Base-by-base conservation (phyloP, 2,113 vertebrate genomes). In the Pterocles burchelli region DNA sequence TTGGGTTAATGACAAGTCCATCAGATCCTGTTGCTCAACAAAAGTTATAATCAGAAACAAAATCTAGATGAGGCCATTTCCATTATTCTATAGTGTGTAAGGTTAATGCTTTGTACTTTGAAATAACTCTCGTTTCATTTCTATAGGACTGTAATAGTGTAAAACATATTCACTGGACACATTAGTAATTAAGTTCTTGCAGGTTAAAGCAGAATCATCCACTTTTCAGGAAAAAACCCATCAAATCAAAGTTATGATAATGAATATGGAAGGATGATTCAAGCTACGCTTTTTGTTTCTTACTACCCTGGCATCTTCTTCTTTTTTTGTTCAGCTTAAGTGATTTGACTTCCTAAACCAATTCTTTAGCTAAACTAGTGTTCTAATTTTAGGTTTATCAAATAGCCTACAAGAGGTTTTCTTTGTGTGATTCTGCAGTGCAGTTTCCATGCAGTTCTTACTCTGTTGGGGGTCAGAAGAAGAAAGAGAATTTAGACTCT, bases 311-410 rank as follows among this genome's bases (percentile, higher is more conserved):
- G 70, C 75, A 72, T 81, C 54, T 61, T 83, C 89, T 43, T 65
- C 26, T 2, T 33, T 46, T 80, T 78, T 77, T 94, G 9, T 82
- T 94, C 62, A 85, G 58, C 34, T 88, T 88, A 84, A 97, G 29
- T 65, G 62, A 88, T 61, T 81, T 66, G 51, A 74, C 54, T 78
- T 96, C 55, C 71, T 76, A 84, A 94, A 88, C 88, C 74, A 90
- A 81, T 90, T 88, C 72, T 92, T 73, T 33, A 66, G 77, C 73
- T 49, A 85, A 96, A 65, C 26, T 41, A 66, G 74, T 84, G 43
- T 49, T 88, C 92, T 94, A 93, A 95, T 94, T 97, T 96, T 94
- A 88, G 57, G 24, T 83, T 82, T 70, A 82, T 95, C 88, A n/a
- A 88, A 85, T 57, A 31, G 88, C 20, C 70, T 86, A 83, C 48